phyloP scores from a whole-genome alignment of 64 coral and sea anemone genomes.

The Astreopora myriophthalma region DNA sequence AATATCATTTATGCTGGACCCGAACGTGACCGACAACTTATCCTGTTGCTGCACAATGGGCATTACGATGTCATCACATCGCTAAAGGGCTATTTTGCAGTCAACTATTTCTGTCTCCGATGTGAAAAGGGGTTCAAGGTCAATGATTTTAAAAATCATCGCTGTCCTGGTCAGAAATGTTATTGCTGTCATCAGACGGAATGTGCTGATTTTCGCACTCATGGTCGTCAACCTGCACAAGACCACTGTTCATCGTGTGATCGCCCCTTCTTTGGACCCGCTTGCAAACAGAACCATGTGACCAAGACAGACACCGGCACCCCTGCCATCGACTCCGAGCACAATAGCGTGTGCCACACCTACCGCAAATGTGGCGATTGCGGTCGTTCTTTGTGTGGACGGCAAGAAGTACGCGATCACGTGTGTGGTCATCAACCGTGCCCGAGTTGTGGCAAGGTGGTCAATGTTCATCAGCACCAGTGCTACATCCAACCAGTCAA shows the following conservation, averaged over 20 bases:
- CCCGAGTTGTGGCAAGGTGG: neutral
- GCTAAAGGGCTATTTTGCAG: neutral
- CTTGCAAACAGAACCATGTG: neutral
- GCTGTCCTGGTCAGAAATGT: neutral
- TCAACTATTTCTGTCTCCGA: neutral
- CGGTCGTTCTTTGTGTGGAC: no score
- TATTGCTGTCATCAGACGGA: neutral
- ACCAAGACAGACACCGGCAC: neutral
- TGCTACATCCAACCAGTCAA: neutral
- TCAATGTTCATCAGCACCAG: neutral
- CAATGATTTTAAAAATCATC: neutral
- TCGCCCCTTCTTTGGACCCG: neutral
- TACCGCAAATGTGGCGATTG: neutral
- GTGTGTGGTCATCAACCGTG: neutral
- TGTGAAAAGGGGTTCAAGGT: slow-evolving; percentile 46
- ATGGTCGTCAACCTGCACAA: no score
- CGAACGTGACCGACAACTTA: neutral
- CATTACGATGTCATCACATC: neutral
- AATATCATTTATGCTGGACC: neutral
- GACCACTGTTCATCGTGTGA: no score
- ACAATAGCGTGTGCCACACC: neutral
- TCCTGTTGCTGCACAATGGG: neutral
- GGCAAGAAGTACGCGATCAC: no score
- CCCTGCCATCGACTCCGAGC: neutral
- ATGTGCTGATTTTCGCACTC: neutral